Evolutionary conservation across 2,797 vertebrate genomes (phyloP).

Genomic region (Novumbra hubbsi): DNA sequence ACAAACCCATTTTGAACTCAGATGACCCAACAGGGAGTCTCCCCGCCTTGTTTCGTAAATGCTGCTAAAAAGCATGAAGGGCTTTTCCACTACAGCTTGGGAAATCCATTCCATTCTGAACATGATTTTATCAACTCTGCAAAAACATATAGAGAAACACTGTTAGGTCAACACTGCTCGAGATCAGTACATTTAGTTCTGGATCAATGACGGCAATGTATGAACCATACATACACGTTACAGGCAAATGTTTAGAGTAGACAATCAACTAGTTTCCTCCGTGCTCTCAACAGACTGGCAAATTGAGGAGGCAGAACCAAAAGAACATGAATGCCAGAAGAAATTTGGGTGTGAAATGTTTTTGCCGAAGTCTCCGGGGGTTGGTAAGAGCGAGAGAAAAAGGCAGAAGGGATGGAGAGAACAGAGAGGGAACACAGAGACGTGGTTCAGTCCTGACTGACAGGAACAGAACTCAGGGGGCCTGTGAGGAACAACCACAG

Average conservation of each 20-base stretch:
- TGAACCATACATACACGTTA: not conserved
- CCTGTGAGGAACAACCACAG: constrained; percentile 51
- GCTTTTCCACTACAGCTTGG: too few species aligned
- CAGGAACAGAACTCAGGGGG: constrained; percentile 47
- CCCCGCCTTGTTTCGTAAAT: too few species aligned
- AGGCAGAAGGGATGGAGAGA: not conserved
- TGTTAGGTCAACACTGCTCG: too few species aligned
- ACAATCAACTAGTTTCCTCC: not conserved
- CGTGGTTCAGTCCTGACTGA: constrained; percentile 55
- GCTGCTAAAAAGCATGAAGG: too few species aligned
- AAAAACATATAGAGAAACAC: too few species aligned
- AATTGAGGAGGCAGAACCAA: not conserved
- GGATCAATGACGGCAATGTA: too few species aligned
- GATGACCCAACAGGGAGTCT: too few species aligned
- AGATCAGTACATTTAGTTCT: too few species aligned
- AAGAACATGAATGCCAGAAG: not conserved
- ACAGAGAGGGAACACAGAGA: constrained; percentile 19
- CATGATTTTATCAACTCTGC: too few species aligned
- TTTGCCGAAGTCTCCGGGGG: not conserved
- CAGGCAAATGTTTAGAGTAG: not conserved
- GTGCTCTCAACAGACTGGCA: not conserved
- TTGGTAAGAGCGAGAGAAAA: not conserved
- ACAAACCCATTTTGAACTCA: too few species aligned
- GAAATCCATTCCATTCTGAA: too few species aligned
- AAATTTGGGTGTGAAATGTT: not conserved